Evolutionary conservation across 2,797 vertebrate genomes (phyloP), one percentile per base, ranked within the genome.

Genomic region (Scleropages formosus): DNA sequence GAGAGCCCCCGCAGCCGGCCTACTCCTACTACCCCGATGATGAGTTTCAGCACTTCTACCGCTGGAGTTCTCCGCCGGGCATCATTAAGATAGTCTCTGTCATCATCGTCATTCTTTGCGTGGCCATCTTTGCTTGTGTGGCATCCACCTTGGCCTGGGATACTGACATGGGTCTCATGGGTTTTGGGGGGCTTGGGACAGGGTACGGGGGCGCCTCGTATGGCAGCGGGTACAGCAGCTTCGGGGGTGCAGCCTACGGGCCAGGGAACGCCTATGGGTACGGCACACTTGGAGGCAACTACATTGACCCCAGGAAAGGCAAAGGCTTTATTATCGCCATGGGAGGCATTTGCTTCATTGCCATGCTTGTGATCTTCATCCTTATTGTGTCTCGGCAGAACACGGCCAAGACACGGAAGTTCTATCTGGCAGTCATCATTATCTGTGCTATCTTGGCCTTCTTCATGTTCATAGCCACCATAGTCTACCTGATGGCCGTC

Each of bases 11-110:
- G 0, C 93, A 96, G 84, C 91, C 93, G 0, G 95, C 95, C 0
- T 94, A 95, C 68, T 96, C 96, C 0, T 96, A 95, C 83, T 96
- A 95, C 80, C 93, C 95, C 0, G 96, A 96, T 1, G 95, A 96
- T 58, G 95, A 96, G 86, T 87, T 95, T 78, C 94, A 94, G 82
- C 94, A 94, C 65, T 96, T 93, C 85, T 96, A 96, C 86, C 93
- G 91, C 78, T 96, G 95, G 94, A 82, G 90, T 0, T 97, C 96
- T 1, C 96, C 95, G 0, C 95, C 94, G 0, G 96, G 96, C 60
- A 89, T 96, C 83, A 92, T 97, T 39, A 95, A 95, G 77, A 95
- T 96, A 78, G 93, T 97, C 89, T 80, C 89, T 0, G 31, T 95
- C 84, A 82, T 96, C 16, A 74, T 83, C 69, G 84, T 95, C 0